Conservation (phyloP, 2,888 invertebrate species). For the Thecocarcelia acutangulata region DNA sequence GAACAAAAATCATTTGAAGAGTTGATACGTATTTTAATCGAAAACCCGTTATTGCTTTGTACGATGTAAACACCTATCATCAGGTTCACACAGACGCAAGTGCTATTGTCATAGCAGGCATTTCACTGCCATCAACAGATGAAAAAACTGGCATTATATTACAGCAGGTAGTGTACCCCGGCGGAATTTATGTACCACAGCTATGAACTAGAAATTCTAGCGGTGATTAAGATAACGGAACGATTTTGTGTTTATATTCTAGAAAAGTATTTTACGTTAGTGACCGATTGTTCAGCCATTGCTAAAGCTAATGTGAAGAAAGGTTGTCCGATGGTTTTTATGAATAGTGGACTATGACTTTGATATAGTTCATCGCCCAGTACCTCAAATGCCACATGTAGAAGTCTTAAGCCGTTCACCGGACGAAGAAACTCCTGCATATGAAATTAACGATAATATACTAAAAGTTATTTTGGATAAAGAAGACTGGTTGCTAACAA, state of each 20-base stretch:
- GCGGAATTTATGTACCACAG: conserved; percentile 39
- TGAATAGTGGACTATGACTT: conserved; percentile 51
- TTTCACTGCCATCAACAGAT: neutral
- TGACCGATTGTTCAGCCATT: too few relatives aligned
- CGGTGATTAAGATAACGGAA: conserved; percentile 43
- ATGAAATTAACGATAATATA: too few relatives aligned
- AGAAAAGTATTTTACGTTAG: conserved; percentile 43
- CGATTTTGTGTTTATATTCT: conserved; percentile 43
- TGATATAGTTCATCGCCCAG: too few relatives aligned
- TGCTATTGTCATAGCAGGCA: conserved; percentile 31
- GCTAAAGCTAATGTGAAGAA: conserved; percentile 41
- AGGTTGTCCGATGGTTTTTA: conserved; percentile 59
- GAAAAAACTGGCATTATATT: conserved; percentile 26
- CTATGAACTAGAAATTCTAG: too few relatives aligned
- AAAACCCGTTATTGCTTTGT: neutral
- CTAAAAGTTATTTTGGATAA: too few relatives aligned
- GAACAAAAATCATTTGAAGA: too few relatives aligned
- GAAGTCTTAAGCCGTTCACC: too few relatives aligned
- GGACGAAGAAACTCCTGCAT: too few relatives aligned
- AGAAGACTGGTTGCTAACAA: too few relatives aligned
- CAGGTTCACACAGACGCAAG: too few relatives aligned
- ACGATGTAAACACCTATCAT: conserved; percentile 4
- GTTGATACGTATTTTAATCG: too few relatives aligned
- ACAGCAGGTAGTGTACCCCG: conserved; percentile 51
- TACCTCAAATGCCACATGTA: too few relatives aligned